Base-by-base conservation (phyloP, 2,888 invertebrate species). In the Tetranychus truncatus region DNA sequence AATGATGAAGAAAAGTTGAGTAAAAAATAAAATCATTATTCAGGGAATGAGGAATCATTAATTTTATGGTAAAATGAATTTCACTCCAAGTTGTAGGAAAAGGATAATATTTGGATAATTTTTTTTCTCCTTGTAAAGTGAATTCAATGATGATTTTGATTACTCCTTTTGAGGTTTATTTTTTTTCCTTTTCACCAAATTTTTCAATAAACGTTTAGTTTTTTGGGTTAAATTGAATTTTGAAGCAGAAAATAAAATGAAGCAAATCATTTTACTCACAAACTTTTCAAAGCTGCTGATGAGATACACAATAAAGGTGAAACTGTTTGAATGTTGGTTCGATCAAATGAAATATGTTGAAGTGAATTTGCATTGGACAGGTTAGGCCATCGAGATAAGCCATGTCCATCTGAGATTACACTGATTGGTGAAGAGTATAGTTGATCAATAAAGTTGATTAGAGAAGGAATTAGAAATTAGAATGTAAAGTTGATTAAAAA, bases 261-360 rank as follows among this genome's bases (percentile, higher is more conserved):
- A 34, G 34, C 34, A 34, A 34, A 34, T 34, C 3, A 34, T 1
- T 34, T 8, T 69, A 69, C 69, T 7, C 34, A 69, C 69, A 69
- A 21, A 69, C 20, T 69, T 69, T 24, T 69, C 11, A 69, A 11
- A 69, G 18, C 20, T 18, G 69, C 21, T 24, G 34, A 69, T 24
- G 20, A 24, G 20, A 24, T 24, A 24, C 69, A 69, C 20, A 69
- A 7, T 24, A 21, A 20, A 11, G 69, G 34, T 20, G 69, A 24
- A 69, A 69, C 20, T 11, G 34, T 69, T 24, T 24, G 69, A 24
- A 69, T 69, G 18, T 11, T 20, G 21, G 69, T 69, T 69, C 69
- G 69, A 69, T 69, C 69, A 21, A 69, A 24, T n/a, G 69, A 69
- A 69, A 69, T 69, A 69, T 69, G 34, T 69, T 69, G 20, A 20